Evolutionary conservation across 2,888 invertebrate genomes (phyloP), one percentile per base, ranked within the genome.

Genomic region (Bugula neritina): DNA sequence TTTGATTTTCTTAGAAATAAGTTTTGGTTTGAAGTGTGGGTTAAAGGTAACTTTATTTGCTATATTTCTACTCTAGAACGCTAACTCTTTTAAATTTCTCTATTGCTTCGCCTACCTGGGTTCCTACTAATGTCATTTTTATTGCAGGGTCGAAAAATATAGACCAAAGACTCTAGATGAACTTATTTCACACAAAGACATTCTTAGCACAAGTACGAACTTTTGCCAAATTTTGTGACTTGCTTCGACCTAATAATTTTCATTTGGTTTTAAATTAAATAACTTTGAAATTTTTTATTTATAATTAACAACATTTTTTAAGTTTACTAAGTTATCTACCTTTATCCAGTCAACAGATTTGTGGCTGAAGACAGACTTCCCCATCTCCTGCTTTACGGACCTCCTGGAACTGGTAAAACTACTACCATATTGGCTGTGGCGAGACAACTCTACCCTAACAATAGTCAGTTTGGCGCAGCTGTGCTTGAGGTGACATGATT

Each of bases 401-500:
- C 98, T 13, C 97, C 98, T 0, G 99, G 98, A 72, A 98, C 97
- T 34, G 98, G 84, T 17, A 99, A 99, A 87, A 99, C 98, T 0
- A 96, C 93, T 76, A 97, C 98, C 5, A 96, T 99, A 76, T 87
- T 99, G 74, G 98, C 98, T 29, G 94, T 95, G 85, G 97, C 98
- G 1, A 90, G 89, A 77, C 91, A 94, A 84, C 88, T 99, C 77
- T 99, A 97, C 82, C 89, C 91, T 1, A 91, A 92, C 3, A 89
- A 90, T 74, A 54, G 70, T 23, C 93, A 96, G 81, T 93, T 96
- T 79, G 90, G 90, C 82, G 94, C 96, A 0, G 96, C 97, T 94
- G 96, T 93, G 3, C 78, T 88, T 29, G 87, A 87, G 84, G 86
- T 86, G 74, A 74, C 31, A 3, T 5, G 43, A 43, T 43, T 43